These are phyloP conservation scores for Meloidogyne chitwoodi DNA, from an alignment of 1,140 invertebrate species.

Conservation along the genomic window DNA sequence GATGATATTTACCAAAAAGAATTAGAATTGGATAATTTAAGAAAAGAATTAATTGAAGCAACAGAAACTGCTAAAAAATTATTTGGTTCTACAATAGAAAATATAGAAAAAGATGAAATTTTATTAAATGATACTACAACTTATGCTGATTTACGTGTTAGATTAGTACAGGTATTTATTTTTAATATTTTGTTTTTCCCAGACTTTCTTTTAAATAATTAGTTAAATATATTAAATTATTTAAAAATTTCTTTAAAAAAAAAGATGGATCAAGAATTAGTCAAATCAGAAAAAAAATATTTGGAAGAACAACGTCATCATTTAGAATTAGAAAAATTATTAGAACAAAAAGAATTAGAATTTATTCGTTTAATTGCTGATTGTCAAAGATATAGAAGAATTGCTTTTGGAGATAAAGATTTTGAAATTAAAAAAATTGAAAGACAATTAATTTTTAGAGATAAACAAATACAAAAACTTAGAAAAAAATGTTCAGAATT, in stretches of 20 bases:
- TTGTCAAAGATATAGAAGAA: conserved; percentile 27
- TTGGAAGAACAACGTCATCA: conserved; percentile 31
- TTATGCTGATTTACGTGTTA: conserved; percentile 36
- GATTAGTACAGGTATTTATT: conserved; percentile 36
- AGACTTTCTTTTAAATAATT: no score
- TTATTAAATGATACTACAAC: conserved; percentile 35
- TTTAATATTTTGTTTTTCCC: no score
- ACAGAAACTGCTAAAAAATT: conserved; percentile 48
- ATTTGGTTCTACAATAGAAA: conserved; percentile 35
- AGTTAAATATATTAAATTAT: no score
- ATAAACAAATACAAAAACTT: conserved; percentile 49
- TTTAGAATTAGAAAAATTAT: conserved; percentile 7
- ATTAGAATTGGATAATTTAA: conserved; percentile 47
- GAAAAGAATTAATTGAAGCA: conserved; percentile 47
- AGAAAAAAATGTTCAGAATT: conserved; percentile 48
- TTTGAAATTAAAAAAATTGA: conserved; percentile 43
- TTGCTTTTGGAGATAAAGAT: conserved; percentile 43
- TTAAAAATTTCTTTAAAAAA: no score
- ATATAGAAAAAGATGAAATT: not conserved
- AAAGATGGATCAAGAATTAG: conserved; percentile 29
- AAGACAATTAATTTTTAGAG: conserved; percentile 49
- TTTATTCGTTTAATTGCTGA: conserved; percentile 13
- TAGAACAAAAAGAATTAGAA: conserved; percentile 30
- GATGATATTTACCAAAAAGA: conserved; percentile 39
- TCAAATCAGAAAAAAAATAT: conserved; percentile 26